Evolutionary conservation across 92 coral and sea anemone species (phyloP), one percentile per base, ranked within the genome.

Genomic region (Chrysogorgia sp.): DNA sequence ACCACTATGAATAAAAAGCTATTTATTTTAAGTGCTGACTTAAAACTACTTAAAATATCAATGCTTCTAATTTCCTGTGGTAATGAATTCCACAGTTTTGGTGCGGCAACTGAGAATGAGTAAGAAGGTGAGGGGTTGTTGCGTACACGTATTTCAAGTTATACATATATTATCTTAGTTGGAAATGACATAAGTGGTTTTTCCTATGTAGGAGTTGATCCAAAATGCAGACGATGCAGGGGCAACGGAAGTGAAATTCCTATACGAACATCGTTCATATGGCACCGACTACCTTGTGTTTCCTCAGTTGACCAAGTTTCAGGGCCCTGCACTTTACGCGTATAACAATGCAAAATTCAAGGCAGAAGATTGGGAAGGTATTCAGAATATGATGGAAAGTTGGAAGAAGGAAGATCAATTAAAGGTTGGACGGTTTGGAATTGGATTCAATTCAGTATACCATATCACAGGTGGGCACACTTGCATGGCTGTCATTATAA

Each of bases 221-320:
- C 96, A 90, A 67, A 90, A 90, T 88, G 96, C 96, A 12, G 96
- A 90, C 76, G 96, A 90, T 75, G 96, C 96, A 31, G 87, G 80
- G 0, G 96, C 96, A 15, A 72, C 86, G 0, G 83, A 69, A 41
- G 84, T 90, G 25, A 71, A 83, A 1, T 90, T 90, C 64, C 90
- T 88, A 20, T 84, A 88, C 37, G 96, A 90, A 58, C 78, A 90
- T 24, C 53, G 53, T 15, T 47, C 53, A 7, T 88, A 82, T 61
- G 96, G 90, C 60, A 85, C 34, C 32, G 7, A 55, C 12, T 83
- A 90, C 0, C 71, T 91, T 21, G 70, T 59, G 23, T 57, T 5
- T 14, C 77, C 77, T 15, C 78, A 87, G 35, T 92, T 90, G 33
- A 84, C 81, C 1, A 81, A 86, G 77, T 91, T 91, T 86, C 96